Conservation (phyloP, 2,797 vertebrate genomes). For the Melopsittacus undulatus region DNA sequence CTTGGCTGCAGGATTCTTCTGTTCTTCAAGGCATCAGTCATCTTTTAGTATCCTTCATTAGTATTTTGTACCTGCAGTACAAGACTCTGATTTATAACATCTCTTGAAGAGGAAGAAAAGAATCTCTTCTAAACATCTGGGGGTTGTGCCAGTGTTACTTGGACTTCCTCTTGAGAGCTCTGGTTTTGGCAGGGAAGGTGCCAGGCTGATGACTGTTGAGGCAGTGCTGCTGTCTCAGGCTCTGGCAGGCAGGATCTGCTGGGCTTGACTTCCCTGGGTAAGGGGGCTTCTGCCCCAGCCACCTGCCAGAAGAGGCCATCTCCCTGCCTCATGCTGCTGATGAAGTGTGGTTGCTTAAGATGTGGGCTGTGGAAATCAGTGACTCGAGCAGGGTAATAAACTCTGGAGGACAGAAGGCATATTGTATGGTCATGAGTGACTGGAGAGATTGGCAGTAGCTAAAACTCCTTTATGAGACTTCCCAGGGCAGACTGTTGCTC, state of each 20-base stretch:
- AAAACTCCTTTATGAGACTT: constrained; percentile 52
- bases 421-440: constrained; percentile 32
- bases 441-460: constrained; percentile 37
- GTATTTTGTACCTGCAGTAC: not conserved
- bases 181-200: accelerated
- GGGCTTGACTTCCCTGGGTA: not conserved
- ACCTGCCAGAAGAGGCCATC: not conserved
- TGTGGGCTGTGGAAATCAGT: not conserved
- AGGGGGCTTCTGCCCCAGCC: not conserved
- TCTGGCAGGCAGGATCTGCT: not conserved
- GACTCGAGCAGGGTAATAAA: not conserved
- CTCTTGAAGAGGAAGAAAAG: not conserved
- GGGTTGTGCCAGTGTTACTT: not conserved
- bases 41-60: not conserved
- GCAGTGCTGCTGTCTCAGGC: not conserved
- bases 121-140: not conserved
- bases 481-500: not conserved
- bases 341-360: not conserved
- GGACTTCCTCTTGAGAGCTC: not conserved
- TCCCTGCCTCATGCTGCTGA: not conserved
- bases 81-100: not conserved
- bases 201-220: not conserved
- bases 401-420: constrained; percentile 30
- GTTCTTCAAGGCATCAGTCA: not conserved
- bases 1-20: not conserved